Percentiles rank a stretch among this genome's conserved stretches.
Evolutionary conservation across 2,888 invertebrate genomes (phyloP).

Genomic region (Himalopsyche kuldschensis): DNA sequence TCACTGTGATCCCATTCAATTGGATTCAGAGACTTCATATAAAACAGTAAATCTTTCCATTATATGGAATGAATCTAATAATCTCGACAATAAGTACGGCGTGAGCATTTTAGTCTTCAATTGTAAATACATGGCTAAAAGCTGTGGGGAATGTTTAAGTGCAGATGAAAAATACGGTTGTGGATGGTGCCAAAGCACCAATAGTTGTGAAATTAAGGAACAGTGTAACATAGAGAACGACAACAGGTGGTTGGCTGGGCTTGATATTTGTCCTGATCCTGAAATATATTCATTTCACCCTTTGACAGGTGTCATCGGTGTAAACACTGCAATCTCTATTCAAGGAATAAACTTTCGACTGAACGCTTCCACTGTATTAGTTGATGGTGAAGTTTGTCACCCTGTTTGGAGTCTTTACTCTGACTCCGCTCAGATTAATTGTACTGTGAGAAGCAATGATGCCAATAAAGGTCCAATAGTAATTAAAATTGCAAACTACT

Average conservation of each 20-base stretch:
- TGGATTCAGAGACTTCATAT: conserved; percentile 86
- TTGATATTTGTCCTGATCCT: conserved; percentile 94
- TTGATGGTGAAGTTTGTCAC: conserved; percentile 90
- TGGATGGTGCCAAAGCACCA: conserved; percentile 95
- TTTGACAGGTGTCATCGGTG: conserved; percentile 90
- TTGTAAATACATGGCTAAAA: conserved; percentile 95
- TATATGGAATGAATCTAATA: conserved; percentile 93
- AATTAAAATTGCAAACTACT: conserved; percentile 87
- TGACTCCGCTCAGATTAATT: conserved; percentile 88
- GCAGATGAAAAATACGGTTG: conserved; percentile 89
- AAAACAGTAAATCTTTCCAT: conserved; percentile 95
- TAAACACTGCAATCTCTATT: conserved; percentile 94
- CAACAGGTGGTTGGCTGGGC: conserved; percentile 85
- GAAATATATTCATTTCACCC: conserved; percentile 86
- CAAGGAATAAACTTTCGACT: conserved; percentile 94
- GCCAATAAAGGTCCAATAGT: conserved; percentile 83
- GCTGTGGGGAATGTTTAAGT: conserved; percentile 95
- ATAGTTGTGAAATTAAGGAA: conserved; percentile 87
- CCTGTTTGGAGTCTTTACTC: conserved; percentile 86
- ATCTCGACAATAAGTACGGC: conserved; percentile 94
- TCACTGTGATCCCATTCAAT: conserved; percentile 91
- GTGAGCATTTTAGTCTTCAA: conserved; percentile 93
- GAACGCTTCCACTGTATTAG: conserved; percentile 88
- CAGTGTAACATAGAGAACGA: conserved; percentile 74
- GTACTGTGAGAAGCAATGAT: conserved; percentile 88